Base-by-base conservation (phyloP, 1,140 invertebrate genomes). In the Oryctes rhinoceros region DNA sequence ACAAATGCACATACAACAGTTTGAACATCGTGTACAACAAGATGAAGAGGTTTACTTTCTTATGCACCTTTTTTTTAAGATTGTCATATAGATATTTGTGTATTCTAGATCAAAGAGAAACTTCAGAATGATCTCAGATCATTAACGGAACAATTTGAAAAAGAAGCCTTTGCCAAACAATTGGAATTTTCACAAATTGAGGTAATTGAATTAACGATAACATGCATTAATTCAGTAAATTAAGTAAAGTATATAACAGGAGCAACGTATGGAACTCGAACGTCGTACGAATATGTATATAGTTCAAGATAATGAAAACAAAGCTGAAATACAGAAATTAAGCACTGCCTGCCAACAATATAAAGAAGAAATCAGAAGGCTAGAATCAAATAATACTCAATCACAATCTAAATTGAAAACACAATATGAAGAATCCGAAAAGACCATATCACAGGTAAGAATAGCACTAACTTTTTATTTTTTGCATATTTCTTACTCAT, bases 1-100 rank as follows among this genome's bases (percentile, higher is more conserved):
- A 13, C 88, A 91, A 77, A 87, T 89, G 4, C 90, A 91, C 76
- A 86, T 89, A 13, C 90, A 91, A 81, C 90, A 91, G 80, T 82
- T 91, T 62, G 91, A 91, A 80, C 84, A 89, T 30, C 88, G 90
- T 75, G 88, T 90, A 71, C 83, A 86, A 48, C 88, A 83, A 76
- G 65, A 77, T 20, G 82, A 85, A 81, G 86, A 86, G 24, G 65
- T 71, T 71, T 13, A 37, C 6, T 44, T 44, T 9, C 18, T 11
- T 35, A 1, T 24, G 24, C 35, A 35, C 24, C 37, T 59, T 59
- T 59, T n/a, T 1, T 18, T 59, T 18, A 7, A 59, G 15, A n/a
- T 59, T 18, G 53, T n/a, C n/a, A 59, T 6, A n/a, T 18, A 59
- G 6, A 18, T 59, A 59, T 18, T 18, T 35, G 4, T 71, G 9